Evolutionary conservation across 2,113 vertebrate species (phyloP), one percentile per base, ranked within the genome.

Genomic region (Myotis brandtii): DNA sequence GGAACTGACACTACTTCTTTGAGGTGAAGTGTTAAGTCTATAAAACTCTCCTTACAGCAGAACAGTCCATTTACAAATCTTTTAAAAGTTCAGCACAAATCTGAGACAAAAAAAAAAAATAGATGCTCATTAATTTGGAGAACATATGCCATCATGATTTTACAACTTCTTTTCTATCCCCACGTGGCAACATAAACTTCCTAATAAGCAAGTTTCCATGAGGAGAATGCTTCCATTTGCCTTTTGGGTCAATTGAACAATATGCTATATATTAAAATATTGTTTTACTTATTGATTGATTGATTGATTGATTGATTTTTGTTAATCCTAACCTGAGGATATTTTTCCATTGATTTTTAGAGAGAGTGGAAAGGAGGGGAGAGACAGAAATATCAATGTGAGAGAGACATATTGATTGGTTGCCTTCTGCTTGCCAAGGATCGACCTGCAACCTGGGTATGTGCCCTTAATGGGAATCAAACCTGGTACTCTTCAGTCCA

Each of bases 121-220:
- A 92, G 62, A 82, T 54, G 62, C 77, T 91, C 52, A 83, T 92
- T 96, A 89, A 93, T 96, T 93, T 91, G 1, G 0, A 93, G 75
- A 94, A 32, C 34, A 79, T 91, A 93, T 88, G 76, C 30, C 72
- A 1, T 27, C 20, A 40, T 66, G 27, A 56, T 70, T 91, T 89
- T 56, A 46, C 30, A 83, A 37, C 18, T 86, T 83, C 40, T 27
- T 76, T 40, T 77, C 40, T 48, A 8, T 86, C 27, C 4, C 50
- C 25, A 52, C 34, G 1, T 23, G 56, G 32, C 3, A 46, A 75
- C 17, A 72, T 94, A 76, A 69, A 20, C 18, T 89, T 84, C 18
- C 48, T 75, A 12, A 64, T 32, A 56, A 7, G 1, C 1, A 64
- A 66, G 7, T 11, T 66, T 88, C 66, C 73, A 64, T 54, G 9